Base-by-base conservation (phyloP, 1,140 invertebrate species). In the Frieseomelitta varia region DNA sequence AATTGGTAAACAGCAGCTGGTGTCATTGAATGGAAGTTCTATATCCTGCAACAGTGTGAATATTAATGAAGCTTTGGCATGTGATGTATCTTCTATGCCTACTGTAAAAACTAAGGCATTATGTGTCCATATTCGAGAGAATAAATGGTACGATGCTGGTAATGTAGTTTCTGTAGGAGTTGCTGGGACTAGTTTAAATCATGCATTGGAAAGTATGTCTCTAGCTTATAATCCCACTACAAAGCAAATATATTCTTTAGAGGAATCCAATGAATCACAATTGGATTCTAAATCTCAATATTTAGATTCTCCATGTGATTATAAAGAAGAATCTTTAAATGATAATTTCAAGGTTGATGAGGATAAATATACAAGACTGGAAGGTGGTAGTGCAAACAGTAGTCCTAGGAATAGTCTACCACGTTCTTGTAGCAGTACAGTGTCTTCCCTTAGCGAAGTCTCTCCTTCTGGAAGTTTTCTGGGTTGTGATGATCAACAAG, bases 171-270 rank as follows among this genome's bases (percentile, higher is more conserved):
- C 92, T 10, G 91, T 93, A 10, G 93, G 93, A 10, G 90, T 93
- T 2, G 91, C 92, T 12, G 93, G 93, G 21, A 91, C 93, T 34
- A 94, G 91, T n/a, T 88, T 95, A 53, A 95, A 95, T 84, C 94
- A 95, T 91, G 95, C 95, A 68, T 87, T 96, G 74, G 94, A 95
- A 77, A 95, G 94, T 89, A 95, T 95, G 94, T 95, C 95, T 73
- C 81, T 96, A 89, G 95, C 95, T 72, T 95, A 95, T 86, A 95
- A 94, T 90, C 95, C 95, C 55, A 85, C 94, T 14, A 95, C 95
- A 15, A 95, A 95, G 84, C 94, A 95, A 81, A 87, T 95, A 24
- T 94, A 93, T 69, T 93, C 93, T 74, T 93, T 94, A 55, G 94
- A 93, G 39, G 93, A 92, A 67, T 65, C 67, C 15, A 80, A 78